phyloP scores from a whole-genome alignment of 2,888 invertebrate species.

The Phortica okadai region DNA sequence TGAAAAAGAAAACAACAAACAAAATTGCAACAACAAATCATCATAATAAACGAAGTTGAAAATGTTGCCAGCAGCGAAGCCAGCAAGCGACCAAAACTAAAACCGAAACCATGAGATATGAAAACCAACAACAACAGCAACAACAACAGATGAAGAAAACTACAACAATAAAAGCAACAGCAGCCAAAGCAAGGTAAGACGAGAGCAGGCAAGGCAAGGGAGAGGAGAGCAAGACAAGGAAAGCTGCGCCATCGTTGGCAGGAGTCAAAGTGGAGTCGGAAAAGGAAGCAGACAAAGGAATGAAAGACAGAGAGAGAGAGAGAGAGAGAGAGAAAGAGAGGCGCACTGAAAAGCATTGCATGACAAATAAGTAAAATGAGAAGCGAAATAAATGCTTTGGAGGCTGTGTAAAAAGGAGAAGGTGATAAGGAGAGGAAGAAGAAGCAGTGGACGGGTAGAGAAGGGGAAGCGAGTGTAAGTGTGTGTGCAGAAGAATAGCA shows the following conservation, averaged over 20 bases:
- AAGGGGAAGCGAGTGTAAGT: neutral
- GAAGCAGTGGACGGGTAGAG: neutral
- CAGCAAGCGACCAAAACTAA: neutral
- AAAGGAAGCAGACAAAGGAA: neutral
- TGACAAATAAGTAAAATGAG: slow-evolving; percentile 36
- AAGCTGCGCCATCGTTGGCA: neutral
- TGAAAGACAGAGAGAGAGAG: neutral
- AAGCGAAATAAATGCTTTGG: no score
- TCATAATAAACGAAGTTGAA: slow-evolving; percentile 47
- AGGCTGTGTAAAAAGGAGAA: neutral
- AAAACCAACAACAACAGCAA: neutral
- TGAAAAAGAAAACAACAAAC: slow-evolving; percentile 44
- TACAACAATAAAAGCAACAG: neutral
- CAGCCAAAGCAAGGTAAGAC: neutral
- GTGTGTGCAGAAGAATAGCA: slow-evolving; percentile 41
- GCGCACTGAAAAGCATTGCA: slow-evolving; percentile 26
- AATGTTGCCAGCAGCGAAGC: neutral
- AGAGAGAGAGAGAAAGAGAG: slow-evolving; percentile 16
- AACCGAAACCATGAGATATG: neutral
- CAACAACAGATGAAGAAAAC: neutral
- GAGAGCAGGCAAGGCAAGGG: neutral
- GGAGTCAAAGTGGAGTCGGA: neutral
- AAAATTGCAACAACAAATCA: slow-evolving; percentile 51
- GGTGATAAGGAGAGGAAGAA: slow-evolving; percentile 50
- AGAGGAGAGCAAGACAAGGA: neutral